phyloP scores from a whole-genome alignment of 1,140 invertebrate species.

The Solenopsis fugax region DNA sequence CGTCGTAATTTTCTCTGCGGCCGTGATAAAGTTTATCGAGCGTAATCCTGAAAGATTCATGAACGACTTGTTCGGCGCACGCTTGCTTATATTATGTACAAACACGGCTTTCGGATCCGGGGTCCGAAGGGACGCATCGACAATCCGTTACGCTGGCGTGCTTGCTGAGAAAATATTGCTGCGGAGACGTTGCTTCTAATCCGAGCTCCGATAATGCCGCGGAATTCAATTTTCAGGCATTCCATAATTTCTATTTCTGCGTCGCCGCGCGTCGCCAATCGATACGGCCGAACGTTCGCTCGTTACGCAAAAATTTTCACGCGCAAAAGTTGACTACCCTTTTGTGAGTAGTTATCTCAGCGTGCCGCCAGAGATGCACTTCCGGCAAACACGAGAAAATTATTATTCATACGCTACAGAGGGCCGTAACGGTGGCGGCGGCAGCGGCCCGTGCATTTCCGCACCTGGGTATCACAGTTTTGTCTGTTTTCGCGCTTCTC shows the following conservation, averaged over 20 bases:
- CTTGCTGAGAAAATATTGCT: constrained; percentile 33
- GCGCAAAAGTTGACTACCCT: background rate
- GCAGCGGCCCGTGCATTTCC: background rate
- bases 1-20: constrained; percentile 65
- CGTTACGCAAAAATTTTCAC: constrained; percentile 18
- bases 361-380: constrained; percentile 30
- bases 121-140: constrained; percentile 15
- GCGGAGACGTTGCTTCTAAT: background rate
- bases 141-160: constrained; percentile 4
- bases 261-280: background rate
- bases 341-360: constrained; percentile 13
- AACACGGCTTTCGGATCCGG: constrained; percentile 48
- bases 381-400: constrained; percentile 9
- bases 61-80: constrained; percentile 61
- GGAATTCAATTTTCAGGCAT: constrained; percentile 41
- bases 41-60: constrained; percentile 71
- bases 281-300: background rate
- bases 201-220: background rate
- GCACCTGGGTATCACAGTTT: constrained; percentile 51
- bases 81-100: constrained; percentile 53
- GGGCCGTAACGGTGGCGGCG: background rate
- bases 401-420: constrained; percentile 46
- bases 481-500: constrained; percentile 38
- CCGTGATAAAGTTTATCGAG: constrained; percentile 74
- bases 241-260: constrained; percentile 9